These are phyloP conservation scores for Myrmecophaga tridactyla DNA, from an alignment of 2,113 vertebrate species.

Conservation along the genomic window DNA sequence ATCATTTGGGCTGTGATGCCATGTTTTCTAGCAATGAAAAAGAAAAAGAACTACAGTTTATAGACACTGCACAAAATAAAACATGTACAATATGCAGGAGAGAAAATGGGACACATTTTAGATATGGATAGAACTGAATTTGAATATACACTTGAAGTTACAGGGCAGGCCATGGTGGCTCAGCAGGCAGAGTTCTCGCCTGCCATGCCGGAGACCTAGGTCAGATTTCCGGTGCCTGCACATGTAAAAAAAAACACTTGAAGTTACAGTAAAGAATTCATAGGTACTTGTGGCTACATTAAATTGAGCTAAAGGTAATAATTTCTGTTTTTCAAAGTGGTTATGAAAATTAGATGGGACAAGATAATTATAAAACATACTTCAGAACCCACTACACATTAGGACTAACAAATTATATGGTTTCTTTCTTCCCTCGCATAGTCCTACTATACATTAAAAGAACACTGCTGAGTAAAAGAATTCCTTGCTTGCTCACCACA, in stretches of 20 bases:
- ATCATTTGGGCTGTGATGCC: slow-evolving; percentile 35
- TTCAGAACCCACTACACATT: not conserved
- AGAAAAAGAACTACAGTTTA: slow-evolving; percentile 64
- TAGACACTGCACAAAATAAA: slow-evolving; percentile 58
- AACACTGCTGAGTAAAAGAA: not conserved
- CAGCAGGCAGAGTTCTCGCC: too few relatives aligned
- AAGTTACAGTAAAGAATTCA: not conserved
- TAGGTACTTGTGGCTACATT: not conserved
- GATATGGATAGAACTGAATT: not conserved
- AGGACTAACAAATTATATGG: not conserved
- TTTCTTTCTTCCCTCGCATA: not conserved
- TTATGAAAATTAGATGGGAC: not conserved
- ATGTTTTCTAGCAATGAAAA: slow-evolving; percentile 58
- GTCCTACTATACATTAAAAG: not conserved
- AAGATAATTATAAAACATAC: not conserved
- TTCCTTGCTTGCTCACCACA: not conserved
- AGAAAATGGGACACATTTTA: not conserved
- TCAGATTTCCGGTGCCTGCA: too few relatives aligned
- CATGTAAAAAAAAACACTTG: too few relatives aligned
- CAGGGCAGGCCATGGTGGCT: too few relatives aligned
- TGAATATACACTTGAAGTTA: not conserved
- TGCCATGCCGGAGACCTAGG: too few relatives aligned
- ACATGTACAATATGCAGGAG: not conserved
- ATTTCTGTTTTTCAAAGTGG: not conserved
- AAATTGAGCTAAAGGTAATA: not conserved